A percentile compares a stretch with the other conserved stretches of the same genome.
Evolutionary conservation across 2,888 invertebrate species (phyloP).

Genomic region (Netelia melanura): DNA sequence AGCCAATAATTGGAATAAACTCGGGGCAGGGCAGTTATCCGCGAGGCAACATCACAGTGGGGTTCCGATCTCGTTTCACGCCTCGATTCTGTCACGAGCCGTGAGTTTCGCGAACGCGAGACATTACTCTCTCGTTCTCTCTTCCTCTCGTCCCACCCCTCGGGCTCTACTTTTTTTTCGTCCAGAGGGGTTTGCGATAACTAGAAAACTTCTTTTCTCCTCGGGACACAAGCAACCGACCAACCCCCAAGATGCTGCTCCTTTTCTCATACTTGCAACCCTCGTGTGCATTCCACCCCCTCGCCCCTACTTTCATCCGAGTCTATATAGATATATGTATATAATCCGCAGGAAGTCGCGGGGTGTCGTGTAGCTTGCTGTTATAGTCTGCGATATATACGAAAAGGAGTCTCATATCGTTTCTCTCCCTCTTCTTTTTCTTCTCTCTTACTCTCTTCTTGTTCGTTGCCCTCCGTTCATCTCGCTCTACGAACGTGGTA

Average conservation of each 20-base stretch:
- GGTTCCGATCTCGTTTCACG: conserved; percentile 84
- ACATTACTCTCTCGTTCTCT: conserved; percentile 71
- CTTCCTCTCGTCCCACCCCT: conserved; percentile 48
- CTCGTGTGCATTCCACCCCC: conserved; percentile 57
- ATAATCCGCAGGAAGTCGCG: conserved; percentile 53
- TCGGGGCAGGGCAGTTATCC: conserved; percentile 70
- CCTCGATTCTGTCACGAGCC: conserved; percentile 84
- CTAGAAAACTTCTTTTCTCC: conserved; percentile 83
- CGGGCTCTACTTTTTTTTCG: conserved; percentile 30
- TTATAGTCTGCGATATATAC: conserved; percentile 53
- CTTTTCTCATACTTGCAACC: conserved; percentile 65
- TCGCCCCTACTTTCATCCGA: background rate
- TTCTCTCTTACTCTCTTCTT: conserved; percentile 72
- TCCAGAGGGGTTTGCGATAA: conserved; percentile 75
- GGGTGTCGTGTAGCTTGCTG: conserved; percentile 59
- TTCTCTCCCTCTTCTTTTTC: conserved; percentile 62
- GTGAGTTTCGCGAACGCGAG: conserved; percentile 77
- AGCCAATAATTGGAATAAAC: conserved; percentile 83
- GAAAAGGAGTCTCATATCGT: conserved; percentile 64
- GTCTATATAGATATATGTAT: conserved; percentile 29
- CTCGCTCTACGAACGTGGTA: conserved; percentile 81
- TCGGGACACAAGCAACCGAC: conserved; percentile 62
- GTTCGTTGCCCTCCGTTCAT: conserved; percentile 72
- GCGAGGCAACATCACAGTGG: conserved; percentile 71
- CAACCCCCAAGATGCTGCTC: conserved; percentile 67